These are phyloP conservation scores for Pardalotus punctatus DNA, from an alignment of 2,113 vertebrate genomes.

Conservation along the genomic window DNA sequence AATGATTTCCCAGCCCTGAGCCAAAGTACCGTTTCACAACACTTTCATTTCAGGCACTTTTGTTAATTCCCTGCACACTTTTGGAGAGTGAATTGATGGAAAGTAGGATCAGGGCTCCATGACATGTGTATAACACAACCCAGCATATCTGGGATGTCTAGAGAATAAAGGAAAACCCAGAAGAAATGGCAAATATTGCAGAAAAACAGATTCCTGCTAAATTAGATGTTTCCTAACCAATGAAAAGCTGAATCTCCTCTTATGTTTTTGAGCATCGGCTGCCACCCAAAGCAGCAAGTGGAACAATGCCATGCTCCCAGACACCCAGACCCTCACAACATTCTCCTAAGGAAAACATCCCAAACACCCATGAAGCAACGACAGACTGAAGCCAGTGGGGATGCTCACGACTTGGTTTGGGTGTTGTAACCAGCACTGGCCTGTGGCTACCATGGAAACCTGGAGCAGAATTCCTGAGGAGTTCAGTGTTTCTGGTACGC, in stretches of 20 bases:
- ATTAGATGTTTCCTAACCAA: background rate
- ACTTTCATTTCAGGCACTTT: background rate
- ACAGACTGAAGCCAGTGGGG: background rate
- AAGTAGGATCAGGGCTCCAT: background rate
- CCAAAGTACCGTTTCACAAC: background rate
- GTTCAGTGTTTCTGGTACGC: background rate
- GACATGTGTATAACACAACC: background rate
- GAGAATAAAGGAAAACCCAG: background rate
- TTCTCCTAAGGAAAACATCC: background rate
- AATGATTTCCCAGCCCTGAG: background rate
- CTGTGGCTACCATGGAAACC: background rate
- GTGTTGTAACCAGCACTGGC: rapidly evolving
- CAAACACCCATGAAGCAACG: background rate
- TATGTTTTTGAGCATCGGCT: background rate
- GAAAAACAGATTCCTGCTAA: background rate
- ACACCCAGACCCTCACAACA: background rate
- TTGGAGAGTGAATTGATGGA: background rate
- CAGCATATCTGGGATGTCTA: background rate
- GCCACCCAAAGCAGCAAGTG: background rate
- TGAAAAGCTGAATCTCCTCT: background rate
- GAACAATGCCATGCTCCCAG: background rate
- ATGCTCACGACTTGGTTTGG: background rate
- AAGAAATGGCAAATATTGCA: background rate
- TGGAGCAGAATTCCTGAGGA: background rate
- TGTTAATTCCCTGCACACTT: background rate